Evolutionary conservation across 92 coral and sea anemone genomes (phyloP).

Genomic region (Anthopleura xanthogrammica): DNA sequence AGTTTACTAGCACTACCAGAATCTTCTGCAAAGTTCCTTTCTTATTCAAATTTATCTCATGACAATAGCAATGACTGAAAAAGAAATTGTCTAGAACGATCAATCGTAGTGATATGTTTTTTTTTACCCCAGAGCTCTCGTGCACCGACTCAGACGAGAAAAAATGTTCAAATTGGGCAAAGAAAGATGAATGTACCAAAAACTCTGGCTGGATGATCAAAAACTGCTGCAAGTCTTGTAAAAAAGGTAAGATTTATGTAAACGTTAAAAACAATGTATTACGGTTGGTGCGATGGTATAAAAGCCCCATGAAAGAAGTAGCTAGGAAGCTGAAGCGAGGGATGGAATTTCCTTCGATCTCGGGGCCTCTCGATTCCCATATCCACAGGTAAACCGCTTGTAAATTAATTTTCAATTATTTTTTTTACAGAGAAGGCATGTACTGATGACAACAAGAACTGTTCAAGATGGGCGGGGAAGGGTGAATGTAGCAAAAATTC

Average conservation of each 20-base stretch:
- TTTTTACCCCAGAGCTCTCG: background rate
- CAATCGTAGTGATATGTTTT: background rate
- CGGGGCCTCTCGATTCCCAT: background rate
- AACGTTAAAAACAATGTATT: too few species aligned
- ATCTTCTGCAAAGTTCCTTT: too few species aligned
- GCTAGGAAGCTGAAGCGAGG: too few species aligned
- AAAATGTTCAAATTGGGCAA: slow-evolving; percentile 25
- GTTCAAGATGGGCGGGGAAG: slow-evolving; percentile 14
- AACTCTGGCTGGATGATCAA: slow-evolving; percentile 19
- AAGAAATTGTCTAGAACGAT: too few species aligned
- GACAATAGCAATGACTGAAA: too few species aligned
- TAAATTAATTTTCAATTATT: background rate
- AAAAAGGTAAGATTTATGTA: background rate
- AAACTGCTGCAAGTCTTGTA: slow-evolving; percentile 24
- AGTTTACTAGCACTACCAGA: too few species aligned
- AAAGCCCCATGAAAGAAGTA: too few species aligned
- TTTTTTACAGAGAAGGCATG: background rate
- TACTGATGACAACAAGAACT: slow-evolving; percentile 14
- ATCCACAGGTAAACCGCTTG: background rate
- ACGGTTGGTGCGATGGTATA: too few species aligned
- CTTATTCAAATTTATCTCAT: too few species aligned
- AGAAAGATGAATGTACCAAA: slow-evolving; percentile 22
- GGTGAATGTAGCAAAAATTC: slow-evolving; percentile 11
- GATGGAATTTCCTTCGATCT: too few species aligned
- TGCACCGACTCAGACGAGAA: slow-evolving; percentile 7